Base-by-base conservation (phyloP, 1,140 invertebrate species). In the Aphidius gifuensis region DNA sequence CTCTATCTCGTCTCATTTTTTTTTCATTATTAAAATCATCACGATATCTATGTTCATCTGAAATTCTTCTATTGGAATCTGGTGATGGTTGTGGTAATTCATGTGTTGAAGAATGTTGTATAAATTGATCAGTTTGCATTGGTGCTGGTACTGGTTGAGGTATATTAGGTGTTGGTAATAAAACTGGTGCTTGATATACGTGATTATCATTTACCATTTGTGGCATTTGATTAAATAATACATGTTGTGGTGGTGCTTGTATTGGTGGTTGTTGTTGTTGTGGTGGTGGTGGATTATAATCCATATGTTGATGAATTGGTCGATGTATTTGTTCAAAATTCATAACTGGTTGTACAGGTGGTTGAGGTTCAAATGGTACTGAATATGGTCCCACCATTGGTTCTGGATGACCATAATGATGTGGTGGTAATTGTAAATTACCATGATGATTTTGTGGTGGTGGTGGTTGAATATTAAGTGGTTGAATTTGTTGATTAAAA, bases 351-450 rank as follows among this genome's bases (percentile, higher is more conserved):
- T 64, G 66, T 8, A 62, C 65, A 2, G 63, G 47, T 4, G 68
- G 61, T 9, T 80, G 47, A 5, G 68, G 61, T 9, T 80, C 77
- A 43, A 74, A 81, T 40, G 65, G 68, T 4, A 78, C 23, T 71
- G n/a, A 72, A 78, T 6, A 72, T 48, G 4, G 69, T 67, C 62
- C 61, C 9, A 66, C 61, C 9, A 66, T 44, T 46, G 62, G 40
- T n/a, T 63, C 47, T 11, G 72, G 69, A 48, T 73, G 67, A n/a
- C 73, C 67, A 8, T 68, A 71, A 46, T 68, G 47, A 32, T 64
- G 53, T n/a, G 38, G 45, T 46, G 48, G 50, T 38, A 56, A 23
- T 43, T 50, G 59, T 11, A 43, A 23, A 42, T 32, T 44, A 4
- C 46, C 57, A 49, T 61, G 60, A 7, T 51, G 40, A 56, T 9